Evolutionary conservation across 2,888 invertebrate genomes (phyloP).

Genomic region (Heliconius charithonia): DNA sequence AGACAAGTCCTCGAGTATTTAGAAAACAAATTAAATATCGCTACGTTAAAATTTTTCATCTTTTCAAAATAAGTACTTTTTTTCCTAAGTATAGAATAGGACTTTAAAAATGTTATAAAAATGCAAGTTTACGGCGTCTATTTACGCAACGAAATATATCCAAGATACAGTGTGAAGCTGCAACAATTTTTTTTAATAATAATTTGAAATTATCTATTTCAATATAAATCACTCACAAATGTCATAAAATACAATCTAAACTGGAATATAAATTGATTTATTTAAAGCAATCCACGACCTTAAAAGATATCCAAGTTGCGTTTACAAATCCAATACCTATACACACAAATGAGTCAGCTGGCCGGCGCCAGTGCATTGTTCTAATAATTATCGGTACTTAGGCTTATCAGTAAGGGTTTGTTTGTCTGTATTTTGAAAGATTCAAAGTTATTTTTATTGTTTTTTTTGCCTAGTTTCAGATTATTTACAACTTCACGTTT

Average conservation of each 20-base stretch:
- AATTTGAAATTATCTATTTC: not conserved
- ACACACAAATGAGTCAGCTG: conserved; percentile 16
- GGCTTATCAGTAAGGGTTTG: conserved; percentile 19
- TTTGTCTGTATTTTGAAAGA: conserved; percentile 7
- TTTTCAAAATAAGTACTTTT: too few species aligned
- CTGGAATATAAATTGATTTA: conserved; percentile 8
- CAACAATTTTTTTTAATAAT: not conserved
- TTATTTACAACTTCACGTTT: too few species aligned
- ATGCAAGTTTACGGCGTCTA: too few species aligned
- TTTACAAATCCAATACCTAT: not conserved
- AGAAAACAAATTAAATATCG: too few species aligned
- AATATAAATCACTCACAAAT: not conserved
- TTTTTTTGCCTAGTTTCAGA: not conserved
- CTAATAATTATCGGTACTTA: conserved; percentile 12
- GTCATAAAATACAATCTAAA: not conserved
- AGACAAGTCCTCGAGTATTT: too few species aligned
- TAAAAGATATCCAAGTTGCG: conserved; percentile 3
- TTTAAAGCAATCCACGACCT: conserved; percentile 25
- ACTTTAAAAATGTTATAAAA: too few species aligned
- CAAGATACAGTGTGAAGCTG: too few species aligned
- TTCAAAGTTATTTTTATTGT: not conserved
- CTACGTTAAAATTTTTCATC: too few species aligned
- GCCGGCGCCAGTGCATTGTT: conserved; percentile 25
- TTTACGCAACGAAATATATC: too few species aligned
- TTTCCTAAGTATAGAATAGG: too few species aligned